phyloP scores from a whole-genome alignment of 2,888 invertebrate species.

The Pseudeuparius sepicola region DNA sequence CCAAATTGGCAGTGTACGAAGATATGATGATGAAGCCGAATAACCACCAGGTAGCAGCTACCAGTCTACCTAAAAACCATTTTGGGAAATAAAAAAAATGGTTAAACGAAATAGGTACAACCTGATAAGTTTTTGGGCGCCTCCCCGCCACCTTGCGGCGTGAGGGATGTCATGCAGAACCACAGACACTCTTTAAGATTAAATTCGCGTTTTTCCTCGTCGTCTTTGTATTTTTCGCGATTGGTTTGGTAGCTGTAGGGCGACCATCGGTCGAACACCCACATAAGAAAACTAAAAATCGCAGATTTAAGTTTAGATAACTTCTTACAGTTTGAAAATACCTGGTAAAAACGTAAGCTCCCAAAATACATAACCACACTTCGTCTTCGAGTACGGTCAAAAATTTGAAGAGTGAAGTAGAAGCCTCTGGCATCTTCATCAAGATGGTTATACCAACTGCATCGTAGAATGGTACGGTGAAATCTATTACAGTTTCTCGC shows the following conservation, averaged over 20 bases:
- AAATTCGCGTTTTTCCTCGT: conserved; percentile 90
- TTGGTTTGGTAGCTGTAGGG: conserved; percentile 96
- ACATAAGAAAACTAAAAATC: conserved; percentile 71
- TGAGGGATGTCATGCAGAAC: conserved; percentile 98
- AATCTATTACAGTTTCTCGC: conserved; percentile 92
- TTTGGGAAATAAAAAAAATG: no score
- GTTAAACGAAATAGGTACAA: no score
- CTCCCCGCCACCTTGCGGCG: conserved; percentile 91
- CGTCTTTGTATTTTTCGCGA: conserved; percentile 82
- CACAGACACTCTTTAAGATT: conserved; percentile 93
- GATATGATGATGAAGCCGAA: conserved; percentile 99
- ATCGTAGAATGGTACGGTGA: conserved; percentile 97
- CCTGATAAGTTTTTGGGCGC: conserved; percentile 95
- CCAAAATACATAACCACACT: conserved; percentile 94
- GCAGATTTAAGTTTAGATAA: no score
- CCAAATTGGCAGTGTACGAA: conserved; percentile 95
- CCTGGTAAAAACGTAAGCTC: conserved; percentile 91
- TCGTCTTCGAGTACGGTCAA: conserved; percentile 91
- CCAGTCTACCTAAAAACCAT: no score
- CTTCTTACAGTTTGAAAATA: no score
- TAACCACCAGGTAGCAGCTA: conserved; percentile 98
- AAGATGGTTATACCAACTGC: conserved; percentile 93
- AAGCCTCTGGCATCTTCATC: conserved; percentile 82
- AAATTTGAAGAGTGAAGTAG: conserved; percentile 92
- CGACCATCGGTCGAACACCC: conserved; percentile 94